Base-by-base conservation (phyloP, 2,888 invertebrate species). In the Dryobotodes eremita region DNA sequence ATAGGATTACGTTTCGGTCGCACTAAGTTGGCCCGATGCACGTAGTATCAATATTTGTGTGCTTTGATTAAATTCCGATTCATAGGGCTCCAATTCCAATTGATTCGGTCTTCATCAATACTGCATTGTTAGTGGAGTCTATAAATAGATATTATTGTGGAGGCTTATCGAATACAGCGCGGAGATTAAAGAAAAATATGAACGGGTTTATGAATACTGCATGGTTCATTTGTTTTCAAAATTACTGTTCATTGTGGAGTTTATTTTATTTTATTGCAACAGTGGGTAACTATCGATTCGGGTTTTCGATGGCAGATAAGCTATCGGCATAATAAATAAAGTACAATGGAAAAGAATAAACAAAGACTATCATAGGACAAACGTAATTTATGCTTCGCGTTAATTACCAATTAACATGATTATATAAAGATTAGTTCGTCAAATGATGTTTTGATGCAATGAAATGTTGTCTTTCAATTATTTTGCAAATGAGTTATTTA, bases 61-160 rank as follows among this genome's bases (percentile, higher is more conserved):
- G 69, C 80, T 82, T 82, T 88, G 87, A 89, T 89, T 87, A 82
- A 87, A 88, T 88, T 88, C 82, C 71, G 46, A 80, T 82, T 88
- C 78, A 82, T 73, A 79, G 88, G 70, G 61, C 53, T 77, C n/a
- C 65, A 73, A 75, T 62, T 77, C 42, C 62, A 77, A 71, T 86
- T 64, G 72, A 79, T 80, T 80, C 75, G 46, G 70, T 73, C 57
- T 71, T 46, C 57, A 75, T 73, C 70, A 86, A 82, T 59, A 81
- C 50, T 72, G 79, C 50, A 71, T 76, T 75, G 87, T 82, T 79
- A 57, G 57, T 23, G 48, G 26, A 50, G 71, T 48, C 26, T 68
- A 80, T 70, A 68, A 71, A 85, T 73, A 78, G n/a, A 59, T 84
- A 68, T 66, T 75, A 70, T 62, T 83, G 48, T 48, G 8, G 46